Evolutionary conservation across 2,888 invertebrate genomes (phyloP).

Genomic region (Drosophila affinis): DNA sequence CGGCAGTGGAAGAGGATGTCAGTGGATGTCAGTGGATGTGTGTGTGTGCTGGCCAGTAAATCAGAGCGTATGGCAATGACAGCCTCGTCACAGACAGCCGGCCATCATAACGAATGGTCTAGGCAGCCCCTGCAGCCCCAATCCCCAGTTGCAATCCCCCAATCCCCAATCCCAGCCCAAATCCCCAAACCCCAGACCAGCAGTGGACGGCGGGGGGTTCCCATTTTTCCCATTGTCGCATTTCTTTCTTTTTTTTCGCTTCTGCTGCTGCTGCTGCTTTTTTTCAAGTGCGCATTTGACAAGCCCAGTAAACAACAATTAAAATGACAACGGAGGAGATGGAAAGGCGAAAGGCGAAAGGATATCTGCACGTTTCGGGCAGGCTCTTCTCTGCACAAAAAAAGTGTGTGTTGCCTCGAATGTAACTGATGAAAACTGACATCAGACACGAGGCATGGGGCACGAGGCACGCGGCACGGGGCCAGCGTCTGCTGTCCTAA

Average conservation of each 20-base stretch:
- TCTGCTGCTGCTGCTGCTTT: conserved; percentile 4
- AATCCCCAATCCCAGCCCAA: neutral
- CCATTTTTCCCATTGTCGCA: neutral
- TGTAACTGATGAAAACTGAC: conserved; percentile 71
- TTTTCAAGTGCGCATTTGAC: conserved; percentile 75
- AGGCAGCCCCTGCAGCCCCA: neutral
- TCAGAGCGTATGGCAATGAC: conserved; percentile 76
- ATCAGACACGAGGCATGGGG: conserved; percentile 16
- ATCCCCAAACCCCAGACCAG: neutral
- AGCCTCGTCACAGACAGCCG: conserved; percentile 72
- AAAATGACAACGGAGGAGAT: conserved; percentile 74
- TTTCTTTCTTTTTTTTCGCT: neutral
- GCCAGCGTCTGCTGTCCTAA: conserved; percentile 48
- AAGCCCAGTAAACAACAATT: conserved; percentile 81
- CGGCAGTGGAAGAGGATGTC: neutral
- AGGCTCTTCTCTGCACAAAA: conserved; percentile 11
- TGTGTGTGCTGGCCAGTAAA: conserved; percentile 62
- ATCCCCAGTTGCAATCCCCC: neutral
- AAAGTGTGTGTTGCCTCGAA: conserved; percentile 13
- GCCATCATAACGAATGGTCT: conserved; percentile 68
- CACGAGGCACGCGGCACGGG: conserved; percentile 16
- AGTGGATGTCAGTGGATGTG: conserved; percentile 10
- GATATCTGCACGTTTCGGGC: conserved; percentile 57
- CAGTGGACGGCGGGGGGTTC: conserved; percentile 20
- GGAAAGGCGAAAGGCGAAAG: conserved; percentile 57